A percentile compares a stretch with the other conserved stretches of the same genome.
phyloP scores from a whole-genome alignment of 2,797 vertebrate species.

The Acropternis orthonyx region DNA sequence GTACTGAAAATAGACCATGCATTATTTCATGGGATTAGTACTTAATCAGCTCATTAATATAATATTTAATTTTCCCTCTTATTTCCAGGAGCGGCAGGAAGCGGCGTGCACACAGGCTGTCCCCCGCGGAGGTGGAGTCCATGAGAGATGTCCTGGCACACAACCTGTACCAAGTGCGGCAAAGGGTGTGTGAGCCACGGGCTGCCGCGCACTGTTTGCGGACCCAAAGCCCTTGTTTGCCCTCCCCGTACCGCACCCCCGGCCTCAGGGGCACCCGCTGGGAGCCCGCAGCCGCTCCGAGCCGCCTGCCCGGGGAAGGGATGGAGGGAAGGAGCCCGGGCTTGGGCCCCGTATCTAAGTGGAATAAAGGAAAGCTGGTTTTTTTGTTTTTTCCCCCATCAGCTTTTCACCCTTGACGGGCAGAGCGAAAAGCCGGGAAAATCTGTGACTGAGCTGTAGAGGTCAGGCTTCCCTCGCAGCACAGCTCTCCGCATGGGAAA shows the following conservation, averaged over 20 bases:
- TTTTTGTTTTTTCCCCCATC: rapidly evolving
- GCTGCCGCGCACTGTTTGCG: neutral
- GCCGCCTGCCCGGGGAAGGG: neutral
- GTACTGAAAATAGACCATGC: neutral
- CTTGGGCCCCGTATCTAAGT: rapidly evolving
- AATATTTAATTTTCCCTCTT: neutral
- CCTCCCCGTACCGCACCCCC: neutral
- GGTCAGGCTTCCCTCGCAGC: slow-evolving; percentile 62
- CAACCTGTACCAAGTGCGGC: slow-evolving; percentile 92
- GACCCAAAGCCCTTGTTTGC: neutral
- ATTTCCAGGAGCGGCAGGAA: slow-evolving; percentile 76
- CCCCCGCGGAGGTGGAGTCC: slow-evolving; percentile 81
- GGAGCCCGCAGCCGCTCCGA: rapidly evolving
- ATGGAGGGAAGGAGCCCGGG: neutral
- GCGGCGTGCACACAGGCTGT: slow-evolving; percentile 68
- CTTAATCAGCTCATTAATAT: neutral
- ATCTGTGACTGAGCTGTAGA: slow-evolving; percentile 39
- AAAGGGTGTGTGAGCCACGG: slow-evolving; percentile 77
- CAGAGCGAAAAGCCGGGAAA: neutral
- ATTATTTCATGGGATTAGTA: neutral
- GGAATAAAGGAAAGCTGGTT: neutral
- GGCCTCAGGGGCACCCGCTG: neutral
- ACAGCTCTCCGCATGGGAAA: neutral
- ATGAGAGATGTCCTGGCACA: slow-evolving; percentile 89
- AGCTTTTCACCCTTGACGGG: neutral